Base-by-base conservation (phyloP, 1,140 invertebrate genomes). In the Drosophila pachea region DNA sequence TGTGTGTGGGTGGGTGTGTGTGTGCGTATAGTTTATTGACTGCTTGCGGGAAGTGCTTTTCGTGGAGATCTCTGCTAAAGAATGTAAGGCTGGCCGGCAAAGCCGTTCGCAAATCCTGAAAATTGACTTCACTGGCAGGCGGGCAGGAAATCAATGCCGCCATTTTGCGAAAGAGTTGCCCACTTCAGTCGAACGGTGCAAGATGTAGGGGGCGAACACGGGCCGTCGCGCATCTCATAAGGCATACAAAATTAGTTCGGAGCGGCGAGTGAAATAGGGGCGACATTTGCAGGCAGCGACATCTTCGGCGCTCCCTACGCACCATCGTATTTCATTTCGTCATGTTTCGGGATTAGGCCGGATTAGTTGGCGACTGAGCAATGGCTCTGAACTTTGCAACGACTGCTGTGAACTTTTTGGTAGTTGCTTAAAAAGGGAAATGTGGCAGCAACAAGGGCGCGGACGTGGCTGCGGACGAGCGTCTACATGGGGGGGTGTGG, bases 241-340 rank as follows among this genome's bases (percentile, higher is more conserved):
- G 78, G 79, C 79, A 83, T 83, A 83, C 79, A 76, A 86, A 86
- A 86, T 86, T 86, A 86, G 81, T 77, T 86, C 49, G 48, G 33
- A 32, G 48, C 60, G 60, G 31, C 32, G 31, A 29, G 29, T 16
- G 48, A 56, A 48, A 48, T 49, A 59, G 61, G 68, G 43, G 35
- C 45, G 12, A 16, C 49, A 52, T 52, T 52, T 52, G 32, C 32
- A 52, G 49, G 7, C 49, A 52, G 55, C 56, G 55, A 67, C 63
- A 71, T 55, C 55, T 66, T 60, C 56, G 45, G 33, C 58, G 62
- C 68, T 75, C 72, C 73, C 81, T 76, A 81, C 82, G 76, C 79
- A 81, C 78, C 79, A 76, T 88, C 87, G 87, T 88, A 88, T 88
- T 88, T 88, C 87, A 88, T 88, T 88, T 88, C 87, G 87, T 88